Conservation (phyloP, 2,113 vertebrate species). For the Chionodraco myersi region DNA sequence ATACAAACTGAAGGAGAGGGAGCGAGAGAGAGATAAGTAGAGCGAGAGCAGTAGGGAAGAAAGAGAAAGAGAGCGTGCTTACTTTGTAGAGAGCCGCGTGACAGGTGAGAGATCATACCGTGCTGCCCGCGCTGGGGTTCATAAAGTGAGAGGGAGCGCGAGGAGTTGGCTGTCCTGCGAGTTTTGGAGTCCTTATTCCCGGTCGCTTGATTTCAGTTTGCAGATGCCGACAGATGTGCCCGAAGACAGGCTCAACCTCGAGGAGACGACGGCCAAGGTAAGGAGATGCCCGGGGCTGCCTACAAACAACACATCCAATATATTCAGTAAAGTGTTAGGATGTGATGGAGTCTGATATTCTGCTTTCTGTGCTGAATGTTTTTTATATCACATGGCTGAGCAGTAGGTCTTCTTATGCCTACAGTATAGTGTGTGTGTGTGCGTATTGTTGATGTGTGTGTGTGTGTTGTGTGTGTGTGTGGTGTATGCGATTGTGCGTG, state of each 20-base stretch:
- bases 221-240: slow-evolving; percentile 83
- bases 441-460: slow-evolving; percentile 6
- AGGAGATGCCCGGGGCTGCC: neutral
- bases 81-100: slow-evolving; percentile 67
- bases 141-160: slow-evolving; percentile 35
- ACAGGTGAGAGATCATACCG: slow-evolving; percentile 75
- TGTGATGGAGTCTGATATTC: slow-evolving; percentile 5
- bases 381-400: slow-evolving; percentile 34
- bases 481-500: too few relatives aligned
- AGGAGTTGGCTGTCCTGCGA: neutral
- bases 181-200: slow-evolving; percentile 36
- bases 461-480: neutral
- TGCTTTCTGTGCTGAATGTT: slow-evolving; percentile 62
- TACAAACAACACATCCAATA: neutral
- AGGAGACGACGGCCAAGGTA: slow-evolving; percentile 71
- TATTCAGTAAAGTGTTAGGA: neutral
- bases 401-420: neutral
- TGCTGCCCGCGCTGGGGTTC: slow-evolving; percentile 21
- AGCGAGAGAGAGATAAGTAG: slow-evolving; percentile 15
- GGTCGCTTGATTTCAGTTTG: slow-evolving; percentile 65
- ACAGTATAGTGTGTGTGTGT: neutral
- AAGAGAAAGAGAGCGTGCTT: slow-evolving; percentile 41
- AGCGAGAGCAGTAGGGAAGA: slow-evolving; percentile 20
- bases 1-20: slow-evolving; percentile 1
- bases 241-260: slow-evolving; percentile 65